Evolutionary conservation across 2,113 vertebrate genomes (phyloP).

Genomic region (Ursus arctos): DNA sequence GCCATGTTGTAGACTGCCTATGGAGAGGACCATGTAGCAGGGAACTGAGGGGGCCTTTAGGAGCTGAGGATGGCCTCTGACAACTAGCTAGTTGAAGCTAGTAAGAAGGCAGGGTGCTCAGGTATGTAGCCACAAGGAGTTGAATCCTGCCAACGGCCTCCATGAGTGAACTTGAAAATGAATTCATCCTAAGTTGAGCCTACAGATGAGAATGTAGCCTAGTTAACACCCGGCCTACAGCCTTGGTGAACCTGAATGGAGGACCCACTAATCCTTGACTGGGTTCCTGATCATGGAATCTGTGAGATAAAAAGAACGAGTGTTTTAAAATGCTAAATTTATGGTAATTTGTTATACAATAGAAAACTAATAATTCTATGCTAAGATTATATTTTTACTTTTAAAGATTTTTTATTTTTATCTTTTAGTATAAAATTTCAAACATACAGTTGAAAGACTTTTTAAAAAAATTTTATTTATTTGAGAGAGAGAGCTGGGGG

Average conservation of each 20-base stretch:
- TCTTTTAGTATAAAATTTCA: not conserved
- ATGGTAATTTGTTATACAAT: not conserved
- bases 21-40: no score
- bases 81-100: not conserved
- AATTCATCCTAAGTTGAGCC: not conserved
- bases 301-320: not conserved
- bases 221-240: not conserved
- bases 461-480: not conserved
- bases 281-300: not conserved
- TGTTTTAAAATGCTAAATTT: not conserved
- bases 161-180: not conserved
- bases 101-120: not conserved
- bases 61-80: not conserved
- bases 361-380: not conserved
- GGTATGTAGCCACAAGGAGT: not conserved
- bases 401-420: not conserved
- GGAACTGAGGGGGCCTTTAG: not conserved
- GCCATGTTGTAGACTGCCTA: not conserved
- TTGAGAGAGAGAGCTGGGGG: not conserved
- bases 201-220: not conserved
- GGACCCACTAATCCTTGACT: not conserved
- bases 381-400: not conserved
- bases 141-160: not conserved
- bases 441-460: not conserved
- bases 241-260: not conserved